Base-by-base conservation (phyloP, 2,888 invertebrate species). In the Mamestra brassicae region DNA sequence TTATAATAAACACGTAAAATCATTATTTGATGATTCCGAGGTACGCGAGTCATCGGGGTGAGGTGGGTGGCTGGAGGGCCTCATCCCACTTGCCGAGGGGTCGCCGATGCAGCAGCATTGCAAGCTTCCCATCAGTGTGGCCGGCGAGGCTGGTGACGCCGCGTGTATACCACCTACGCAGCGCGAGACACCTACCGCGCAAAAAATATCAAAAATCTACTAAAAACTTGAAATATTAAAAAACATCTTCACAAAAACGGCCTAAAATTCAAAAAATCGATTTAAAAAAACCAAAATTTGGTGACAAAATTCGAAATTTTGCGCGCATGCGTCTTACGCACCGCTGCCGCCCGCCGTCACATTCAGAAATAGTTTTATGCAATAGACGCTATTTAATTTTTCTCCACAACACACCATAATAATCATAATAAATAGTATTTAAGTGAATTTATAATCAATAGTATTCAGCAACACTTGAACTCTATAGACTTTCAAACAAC, bases 381-480 rank as follows among this genome's bases (percentile, higher is more conserved):
- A 95, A 96, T 96, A 96, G 95, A 95, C 93, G 87, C 90, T 93
- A 94, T 93, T 95, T 92, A 93, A 92, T 94, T 95, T 93, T 91
- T 93, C 89, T 92, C 92, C 93, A 88, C 87, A 83, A 75, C 88
- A 89, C 89, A 90, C 84, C 87, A 95, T 96, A 95, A 95, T 95
- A 95, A 95, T 95, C 94, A 91, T 88, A 85, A 91, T 85, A 85
- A 84, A 94, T 96, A 96, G 96, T 93, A 93, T 90, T 92, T 96
- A 96, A 96, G 96, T 96, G 95, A 85, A 94, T 92, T 93, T 93
- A 88, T 94, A 93, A 93, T 92, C 91, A 92, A 93, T 94, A 95
- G 92, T 95, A 96, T 94, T 96, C 96, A 94, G 96, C 96, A 96
- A 96, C 96, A 96, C 96, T 96, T 96, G 96, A 95, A 96, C 94